Conservation (phyloP, 2,888 invertebrate genomes). For the Drosophila percnosoma region DNA sequence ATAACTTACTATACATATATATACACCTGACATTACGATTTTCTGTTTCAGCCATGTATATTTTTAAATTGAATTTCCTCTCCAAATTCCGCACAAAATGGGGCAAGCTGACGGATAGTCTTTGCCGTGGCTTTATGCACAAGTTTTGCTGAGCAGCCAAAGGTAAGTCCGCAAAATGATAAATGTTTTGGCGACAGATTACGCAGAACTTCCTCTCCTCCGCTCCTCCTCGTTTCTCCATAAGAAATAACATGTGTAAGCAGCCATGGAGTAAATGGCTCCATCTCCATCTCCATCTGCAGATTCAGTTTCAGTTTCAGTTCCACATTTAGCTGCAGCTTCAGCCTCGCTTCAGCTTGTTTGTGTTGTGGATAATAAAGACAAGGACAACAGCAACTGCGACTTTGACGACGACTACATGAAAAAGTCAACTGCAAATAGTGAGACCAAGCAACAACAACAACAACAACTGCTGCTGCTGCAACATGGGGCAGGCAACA, state of each 20-base stretch:
- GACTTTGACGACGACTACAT: slow-evolving; percentile 64
- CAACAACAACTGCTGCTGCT: slow-evolving; percentile 23
- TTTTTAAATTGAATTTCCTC: slow-evolving; percentile 2
- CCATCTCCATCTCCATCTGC: slow-evolving; percentile 23
- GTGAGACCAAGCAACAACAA: slow-evolving; percentile 48
- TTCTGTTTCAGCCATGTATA: background rate
- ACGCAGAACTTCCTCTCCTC: background rate
- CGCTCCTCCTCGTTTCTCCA: no score
- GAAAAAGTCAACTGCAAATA: slow-evolving; percentile 78
- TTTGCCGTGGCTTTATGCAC: background rate
- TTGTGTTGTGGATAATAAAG: slow-evolving; percentile 72
- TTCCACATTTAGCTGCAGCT: slow-evolving; percentile 5
- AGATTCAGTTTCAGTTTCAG: background rate
- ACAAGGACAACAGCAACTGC: slow-evolving; percentile 44
- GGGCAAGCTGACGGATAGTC: background rate
- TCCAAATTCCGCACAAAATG: slow-evolving; percentile 18
- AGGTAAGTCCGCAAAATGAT: slow-evolving; percentile 67
- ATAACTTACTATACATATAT: slow-evolving; percentile 26
- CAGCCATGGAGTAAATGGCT: slow-evolving; percentile 43
- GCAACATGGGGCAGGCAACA: slow-evolving; percentile 32
- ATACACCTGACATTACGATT: background rate
- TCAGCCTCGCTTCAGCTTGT: slow-evolving; percentile 53
- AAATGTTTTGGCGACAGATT: slow-evolving; percentile 58
- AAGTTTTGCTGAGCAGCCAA: slow-evolving; percentile 31
- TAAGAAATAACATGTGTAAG: slow-evolving; percentile 64